Percentiles rank a stretch among this genome's conserved stretches.
Conservation (phyloP, 2,888 invertebrate genomes). For the Cephus runcator region DNA sequence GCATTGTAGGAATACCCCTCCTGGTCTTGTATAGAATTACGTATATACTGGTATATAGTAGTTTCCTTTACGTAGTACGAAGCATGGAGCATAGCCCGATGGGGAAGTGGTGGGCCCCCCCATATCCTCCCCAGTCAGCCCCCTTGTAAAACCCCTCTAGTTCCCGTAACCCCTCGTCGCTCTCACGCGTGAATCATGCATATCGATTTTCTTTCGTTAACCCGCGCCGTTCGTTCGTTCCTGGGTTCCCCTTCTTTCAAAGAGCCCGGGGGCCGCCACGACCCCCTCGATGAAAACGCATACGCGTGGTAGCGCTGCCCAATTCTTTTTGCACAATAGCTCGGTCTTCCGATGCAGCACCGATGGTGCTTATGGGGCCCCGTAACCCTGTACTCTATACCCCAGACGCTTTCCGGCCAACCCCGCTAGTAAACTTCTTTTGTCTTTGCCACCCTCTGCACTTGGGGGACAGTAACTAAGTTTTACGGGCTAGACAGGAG, state of each 20-base stretch:
- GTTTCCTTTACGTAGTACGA: slow-evolving; percentile 36
- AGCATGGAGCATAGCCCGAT: slow-evolving; percentile 39
- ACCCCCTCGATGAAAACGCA: slow-evolving; percentile 42
- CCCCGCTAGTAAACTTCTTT: slow-evolving; percentile 52
- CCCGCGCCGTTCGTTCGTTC: slow-evolving; percentile 30
- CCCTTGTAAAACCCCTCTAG: slow-evolving; percentile 32
- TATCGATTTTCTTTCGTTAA: slow-evolving; percentile 63
- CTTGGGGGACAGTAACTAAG: background rate
- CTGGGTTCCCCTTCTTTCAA: slow-evolving; percentile 24
- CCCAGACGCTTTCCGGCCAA: slow-evolving; percentile 25
- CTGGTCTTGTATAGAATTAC: slow-evolving; percentile 52
- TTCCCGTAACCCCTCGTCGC: slow-evolving; percentile 30
- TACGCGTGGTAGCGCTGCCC: slow-evolving; percentile 34
- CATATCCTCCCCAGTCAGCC: slow-evolving; percentile 29
- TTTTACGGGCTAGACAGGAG: background rate
- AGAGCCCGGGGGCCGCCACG: slow-evolving; percentile 34
- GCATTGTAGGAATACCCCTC: slow-evolving; percentile 61
- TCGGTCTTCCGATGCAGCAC: slow-evolving; percentile 23
- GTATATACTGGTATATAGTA: slow-evolving; percentile 24
- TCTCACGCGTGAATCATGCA: slow-evolving; percentile 63
- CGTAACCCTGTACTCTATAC: slow-evolving; percentile 2
- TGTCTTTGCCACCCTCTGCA: slow-evolving; percentile 43
- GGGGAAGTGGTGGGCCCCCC: slow-evolving; percentile 35
- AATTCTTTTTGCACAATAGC: slow-evolving; percentile 54
- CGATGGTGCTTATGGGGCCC: slow-evolving; percentile 13